phyloP scores from a whole-genome alignment of 2,113 vertebrate species.

The Chloropsis cyanopogon region DNA sequence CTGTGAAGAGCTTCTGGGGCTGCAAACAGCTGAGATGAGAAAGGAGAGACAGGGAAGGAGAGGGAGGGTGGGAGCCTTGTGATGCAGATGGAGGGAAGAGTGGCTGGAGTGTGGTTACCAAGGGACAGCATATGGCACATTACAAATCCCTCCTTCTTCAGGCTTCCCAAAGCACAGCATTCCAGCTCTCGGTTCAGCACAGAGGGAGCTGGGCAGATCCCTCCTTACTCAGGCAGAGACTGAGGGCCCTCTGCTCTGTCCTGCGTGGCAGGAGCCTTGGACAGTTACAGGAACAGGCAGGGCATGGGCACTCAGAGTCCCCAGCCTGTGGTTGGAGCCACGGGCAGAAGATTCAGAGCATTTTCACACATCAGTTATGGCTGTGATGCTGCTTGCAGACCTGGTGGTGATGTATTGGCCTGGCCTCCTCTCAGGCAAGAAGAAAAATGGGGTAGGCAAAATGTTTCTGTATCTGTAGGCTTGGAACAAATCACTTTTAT shows the following conservation, averaged over 20 bases:
- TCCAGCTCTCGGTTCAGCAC: neutral
- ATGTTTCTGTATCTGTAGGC: constrained; percentile 1
- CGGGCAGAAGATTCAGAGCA: neutral
- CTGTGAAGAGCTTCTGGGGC: neutral
- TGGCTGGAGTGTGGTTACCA: neutral
- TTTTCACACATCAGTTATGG: neutral
- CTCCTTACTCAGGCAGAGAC: neutral
- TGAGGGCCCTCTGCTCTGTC: neutral
- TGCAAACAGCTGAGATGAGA: neutral
- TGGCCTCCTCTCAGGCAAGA: neutral
- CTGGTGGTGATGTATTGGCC: neutral
- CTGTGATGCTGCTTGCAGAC: neutral
- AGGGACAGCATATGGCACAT: neutral
- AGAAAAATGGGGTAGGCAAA: constrained; percentile 13
- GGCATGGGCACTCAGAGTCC: fast-evolving
- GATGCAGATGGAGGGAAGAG: neutral
- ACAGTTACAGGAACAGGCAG: neutral
- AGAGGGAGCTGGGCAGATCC: neutral
- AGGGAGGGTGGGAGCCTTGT: neutral
- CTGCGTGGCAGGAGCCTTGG: fast-evolving
- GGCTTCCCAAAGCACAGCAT: neutral
- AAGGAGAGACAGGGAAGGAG: neutral
- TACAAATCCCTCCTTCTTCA: neutral
- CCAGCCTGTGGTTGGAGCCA: neutral
- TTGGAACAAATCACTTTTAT: neutral